phyloP scores from a whole-genome alignment of 2,113 vertebrate genomes.

The Conger conger region DNA sequence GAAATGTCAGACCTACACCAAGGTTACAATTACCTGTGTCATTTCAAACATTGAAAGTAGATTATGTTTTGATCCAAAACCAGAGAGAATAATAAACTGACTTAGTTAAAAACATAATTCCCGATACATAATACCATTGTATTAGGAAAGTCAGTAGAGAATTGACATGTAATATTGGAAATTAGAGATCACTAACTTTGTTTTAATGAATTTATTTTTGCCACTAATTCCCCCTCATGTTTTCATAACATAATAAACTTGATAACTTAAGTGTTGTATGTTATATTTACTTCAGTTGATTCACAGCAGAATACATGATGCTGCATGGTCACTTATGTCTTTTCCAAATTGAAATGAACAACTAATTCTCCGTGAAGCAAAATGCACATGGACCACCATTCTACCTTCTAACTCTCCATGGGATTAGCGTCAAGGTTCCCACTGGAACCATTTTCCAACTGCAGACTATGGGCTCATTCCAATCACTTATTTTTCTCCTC shows the following conservation, averaged over 20 bases:
- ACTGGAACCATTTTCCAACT: too few relatives aligned
- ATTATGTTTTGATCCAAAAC: too few relatives aligned
- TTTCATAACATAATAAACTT: slow-evolving; percentile 27
- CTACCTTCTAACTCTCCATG: too few relatives aligned
- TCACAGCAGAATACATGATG: too few relatives aligned
- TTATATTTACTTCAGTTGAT: background rate
- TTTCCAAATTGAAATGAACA: too few relatives aligned
- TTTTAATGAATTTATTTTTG: slow-evolving; percentile 3
- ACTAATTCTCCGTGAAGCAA: too few relatives aligned
- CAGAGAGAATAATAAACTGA: background rate
- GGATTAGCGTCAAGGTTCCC: too few relatives aligned
- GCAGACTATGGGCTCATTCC: too few relatives aligned
- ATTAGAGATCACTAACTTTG: background rate
- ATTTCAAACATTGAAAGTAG: background rate
- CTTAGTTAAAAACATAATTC: background rate
- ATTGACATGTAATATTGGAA: background rate
- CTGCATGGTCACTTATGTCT: too few relatives aligned
- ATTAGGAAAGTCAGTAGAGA: background rate
- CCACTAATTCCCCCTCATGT: background rate
- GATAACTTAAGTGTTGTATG: background rate
- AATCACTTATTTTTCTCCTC: too few relatives aligned
- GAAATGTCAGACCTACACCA: background rate
- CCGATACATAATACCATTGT: background rate
- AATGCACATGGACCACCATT: too few relatives aligned
- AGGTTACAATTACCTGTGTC: background rate